These are phyloP conservation scores for Conger conger DNA, from an alignment of 2,113 vertebrate genomes.

Conservation along the genomic window DNA sequence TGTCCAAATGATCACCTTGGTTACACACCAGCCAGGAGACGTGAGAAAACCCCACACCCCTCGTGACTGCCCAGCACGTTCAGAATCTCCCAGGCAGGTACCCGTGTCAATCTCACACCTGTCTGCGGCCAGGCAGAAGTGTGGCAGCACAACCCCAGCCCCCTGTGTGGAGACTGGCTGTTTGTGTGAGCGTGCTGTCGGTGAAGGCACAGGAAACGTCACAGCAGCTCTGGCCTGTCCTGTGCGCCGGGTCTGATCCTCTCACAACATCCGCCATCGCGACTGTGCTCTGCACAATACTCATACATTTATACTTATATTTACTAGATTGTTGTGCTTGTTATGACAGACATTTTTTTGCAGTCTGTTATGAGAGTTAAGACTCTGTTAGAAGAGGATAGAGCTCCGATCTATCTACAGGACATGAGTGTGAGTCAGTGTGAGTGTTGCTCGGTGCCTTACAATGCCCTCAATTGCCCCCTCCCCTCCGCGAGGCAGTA, in stretches of 20 bases:
- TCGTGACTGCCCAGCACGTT: not conserved
- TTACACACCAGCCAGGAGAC: too few species aligned
- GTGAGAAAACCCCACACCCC: not conserved
- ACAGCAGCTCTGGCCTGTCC: constrained; percentile 70
- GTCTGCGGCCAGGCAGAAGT: too few species aligned
- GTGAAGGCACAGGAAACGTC: constrained; percentile 70
- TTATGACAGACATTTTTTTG: too few species aligned
- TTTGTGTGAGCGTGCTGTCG: constrained; percentile 50
- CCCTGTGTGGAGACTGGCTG: not conserved
- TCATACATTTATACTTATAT: too few species aligned
- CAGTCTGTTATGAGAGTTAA: too few species aligned
- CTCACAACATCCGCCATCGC: constrained; percentile 73
- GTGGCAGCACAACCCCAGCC: too few species aligned
- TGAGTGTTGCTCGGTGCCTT: not conserved
- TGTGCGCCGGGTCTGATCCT: constrained; percentile 62
- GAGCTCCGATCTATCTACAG: not conserved
- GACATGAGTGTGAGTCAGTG: not conserved
- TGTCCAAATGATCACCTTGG: not conserved
- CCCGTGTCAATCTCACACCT: too few species aligned
- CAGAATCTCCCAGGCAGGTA: not conserved
- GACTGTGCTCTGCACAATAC: constrained; percentile 20
- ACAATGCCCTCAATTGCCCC: not conserved
- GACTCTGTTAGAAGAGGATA: not conserved
- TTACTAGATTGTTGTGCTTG: too few species aligned
- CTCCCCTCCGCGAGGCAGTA: not conserved